Evolutionary conservation across 1,140 invertebrate genomes (phyloP).

Genomic region (Nylanderia fulva): DNA sequence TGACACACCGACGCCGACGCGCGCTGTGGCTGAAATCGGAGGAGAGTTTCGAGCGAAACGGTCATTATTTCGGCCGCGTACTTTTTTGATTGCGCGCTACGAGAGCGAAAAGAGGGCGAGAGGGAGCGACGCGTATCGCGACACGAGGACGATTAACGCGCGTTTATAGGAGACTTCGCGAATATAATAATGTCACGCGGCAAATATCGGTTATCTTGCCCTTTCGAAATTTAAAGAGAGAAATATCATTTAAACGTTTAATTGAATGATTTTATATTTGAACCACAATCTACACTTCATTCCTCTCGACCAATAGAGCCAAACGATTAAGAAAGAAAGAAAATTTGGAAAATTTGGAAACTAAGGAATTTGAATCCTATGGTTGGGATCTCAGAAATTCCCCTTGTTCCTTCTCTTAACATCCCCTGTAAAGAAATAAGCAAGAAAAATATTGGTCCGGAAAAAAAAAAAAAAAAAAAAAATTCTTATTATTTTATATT

Average conservation of each 20-base stretch:
- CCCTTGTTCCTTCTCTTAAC: too few relatives aligned
- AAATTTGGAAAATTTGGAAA: too few relatives aligned
- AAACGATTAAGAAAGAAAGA: too few relatives aligned
- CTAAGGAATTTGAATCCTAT: too few relatives aligned
- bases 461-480: too few relatives aligned
- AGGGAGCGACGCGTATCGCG: neutral
- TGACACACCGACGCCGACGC: slow-evolving; percentile 26
- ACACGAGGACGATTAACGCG: slow-evolving; percentile 36
- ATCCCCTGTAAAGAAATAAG: too few relatives aligned
- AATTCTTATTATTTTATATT: slow-evolving; percentile 24
- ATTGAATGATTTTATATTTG: slow-evolving; percentile 30
- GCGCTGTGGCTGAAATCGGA: slow-evolving; percentile 40
- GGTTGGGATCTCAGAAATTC: too few relatives aligned
- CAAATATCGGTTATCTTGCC: slow-evolving; percentile 21
- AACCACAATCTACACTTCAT: too few relatives aligned
- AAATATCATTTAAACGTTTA: slow-evolving; percentile 38
- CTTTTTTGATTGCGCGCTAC: slow-evolving; percentile 49
- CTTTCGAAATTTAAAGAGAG: neutral
- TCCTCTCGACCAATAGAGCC: too few relatives aligned
- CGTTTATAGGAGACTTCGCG: slow-evolving; percentile 20
- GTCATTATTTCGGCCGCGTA: slow-evolving; percentile 23
- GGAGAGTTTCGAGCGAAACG: neutral
- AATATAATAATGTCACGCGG: slow-evolving; percentile 39
- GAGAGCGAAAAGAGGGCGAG: neutral
- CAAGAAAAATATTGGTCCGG: too few relatives aligned